Conservation (phyloP, 2,888 invertebrate genomes). For the Spisula subtruncata region DNA sequence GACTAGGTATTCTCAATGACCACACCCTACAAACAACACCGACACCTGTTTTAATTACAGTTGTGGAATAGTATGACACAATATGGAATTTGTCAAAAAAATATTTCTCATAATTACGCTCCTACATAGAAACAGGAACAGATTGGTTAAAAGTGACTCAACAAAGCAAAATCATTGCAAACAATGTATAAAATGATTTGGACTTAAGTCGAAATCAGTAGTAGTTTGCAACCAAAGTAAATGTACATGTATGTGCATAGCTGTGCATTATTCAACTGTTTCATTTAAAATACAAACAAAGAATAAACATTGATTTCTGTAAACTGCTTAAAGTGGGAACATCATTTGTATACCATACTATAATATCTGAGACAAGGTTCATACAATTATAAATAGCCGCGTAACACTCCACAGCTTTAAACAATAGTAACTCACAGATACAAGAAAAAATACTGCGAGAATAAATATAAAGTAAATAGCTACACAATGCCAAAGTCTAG, state of each 20-base stretch:
- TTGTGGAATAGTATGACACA: not conserved
- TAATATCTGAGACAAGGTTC: no score
- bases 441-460: no score
- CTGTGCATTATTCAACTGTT: not conserved
- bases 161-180: no score
- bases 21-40: not conserved
- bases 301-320: not conserved
- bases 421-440: no score
- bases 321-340: not conserved
- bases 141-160: no score
- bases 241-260: conserved; percentile 28
- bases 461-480: not conserved
- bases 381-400: no score
- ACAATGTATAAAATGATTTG: no score
- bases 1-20: not conserved
- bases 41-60: not conserved
- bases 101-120: not conserved
- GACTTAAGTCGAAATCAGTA: no score
- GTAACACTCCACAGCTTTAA: no score
- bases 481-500: not conserved
- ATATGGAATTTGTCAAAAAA: not conserved
- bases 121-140: no score
- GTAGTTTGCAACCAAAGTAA: not conserved
- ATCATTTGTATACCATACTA: not conserved
- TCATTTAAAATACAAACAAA: not conserved